Percentiles rank a stretch among this genome's conserved stretches.
phyloP scores from a whole-genome alignment of 2,888 invertebrate genomes.

The Andrena flavipes region DNA sequence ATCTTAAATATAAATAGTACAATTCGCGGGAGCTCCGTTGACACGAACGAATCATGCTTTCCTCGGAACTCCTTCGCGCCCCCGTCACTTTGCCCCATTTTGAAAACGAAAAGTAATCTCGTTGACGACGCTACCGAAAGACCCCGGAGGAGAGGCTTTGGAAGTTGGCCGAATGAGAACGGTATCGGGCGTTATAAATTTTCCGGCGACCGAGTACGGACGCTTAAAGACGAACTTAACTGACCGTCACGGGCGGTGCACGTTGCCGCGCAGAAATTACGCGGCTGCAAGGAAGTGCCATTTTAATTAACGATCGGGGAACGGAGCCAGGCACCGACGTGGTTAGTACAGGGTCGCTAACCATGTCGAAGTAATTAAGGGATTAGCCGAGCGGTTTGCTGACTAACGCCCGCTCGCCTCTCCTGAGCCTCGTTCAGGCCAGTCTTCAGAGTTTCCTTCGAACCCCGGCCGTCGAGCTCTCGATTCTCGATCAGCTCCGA shows the following conservation, averaged over 20 bases:
- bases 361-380: slow-evolving; percentile 80
- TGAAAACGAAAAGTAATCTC: neutral
- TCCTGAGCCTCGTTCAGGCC: slow-evolving; percentile 67
- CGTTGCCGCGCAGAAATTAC: slow-evolving; percentile 47
- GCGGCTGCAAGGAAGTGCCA: slow-evolving; percentile 66
- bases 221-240: slow-evolving; percentile 42
- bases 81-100: neutral
- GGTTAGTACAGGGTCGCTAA: slow-evolving; percentile 79
- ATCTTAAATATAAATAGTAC: neutral
- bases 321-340: slow-evolving; percentile 66
- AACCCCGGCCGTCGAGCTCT: slow-evolving; percentile 36
- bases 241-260: slow-evolving; percentile 37
- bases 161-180: neutral
- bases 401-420: slow-evolving; percentile 71
- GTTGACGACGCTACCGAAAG: slow-evolving; percentile 1
- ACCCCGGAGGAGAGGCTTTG: neutral
- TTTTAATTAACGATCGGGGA: slow-evolving; percentile 78
- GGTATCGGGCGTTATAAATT: slow-evolving; percentile 32
- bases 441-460: slow-evolving; percentile 51
- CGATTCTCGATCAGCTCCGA: slow-evolving; percentile 33
- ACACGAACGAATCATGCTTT: neutral
- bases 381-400: slow-evolving; percentile 78
- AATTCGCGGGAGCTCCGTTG: neutral
- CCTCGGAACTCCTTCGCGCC: neutral
- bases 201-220: neutral